Conservation (phyloP, 2,888 invertebrate species). For the Smittia aterrima region DNA sequence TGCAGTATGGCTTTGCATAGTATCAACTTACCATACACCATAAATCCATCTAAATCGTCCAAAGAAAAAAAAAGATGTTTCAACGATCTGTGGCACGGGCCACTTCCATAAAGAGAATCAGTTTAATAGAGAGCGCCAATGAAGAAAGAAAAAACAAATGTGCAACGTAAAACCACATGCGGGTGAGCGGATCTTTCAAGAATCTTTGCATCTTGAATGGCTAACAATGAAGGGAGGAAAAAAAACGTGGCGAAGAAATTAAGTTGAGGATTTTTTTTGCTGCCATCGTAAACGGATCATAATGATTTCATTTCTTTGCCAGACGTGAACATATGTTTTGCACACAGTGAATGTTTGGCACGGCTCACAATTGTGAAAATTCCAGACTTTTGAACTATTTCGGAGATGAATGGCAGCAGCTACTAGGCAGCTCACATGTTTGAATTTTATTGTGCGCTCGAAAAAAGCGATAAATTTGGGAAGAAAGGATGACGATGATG, state of each 20-base stretch:
- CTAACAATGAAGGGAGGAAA: neutral
- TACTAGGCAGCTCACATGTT: constrained; percentile 21
- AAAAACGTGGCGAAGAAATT: constrained; percentile 29
- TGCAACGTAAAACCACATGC: constrained; percentile 37
- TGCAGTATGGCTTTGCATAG: constrained; percentile 40
- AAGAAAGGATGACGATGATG: neutral
- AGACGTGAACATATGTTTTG: neutral
- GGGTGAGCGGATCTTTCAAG: constrained; percentile 26
- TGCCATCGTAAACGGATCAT: neutral
- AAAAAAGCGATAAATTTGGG: neutral
- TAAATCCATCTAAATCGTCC: constrained; percentile 10
- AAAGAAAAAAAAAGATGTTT: constrained; percentile 7
- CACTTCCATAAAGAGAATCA: neutral
- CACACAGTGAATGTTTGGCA: neutral
- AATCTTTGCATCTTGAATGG: neutral
- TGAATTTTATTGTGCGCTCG: neutral
- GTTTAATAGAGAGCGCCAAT: constrained; percentile 16
- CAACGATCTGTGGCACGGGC: neutral
- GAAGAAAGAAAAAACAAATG: constrained; percentile 16
- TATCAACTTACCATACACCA: constrained; percentile 33
- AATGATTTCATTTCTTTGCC: neutral
- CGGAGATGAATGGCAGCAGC: neutral
- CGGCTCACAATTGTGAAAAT: neutral
- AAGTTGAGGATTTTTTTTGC: constrained; percentile 39
- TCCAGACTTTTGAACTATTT: too few species aligned